phyloP scores from a whole-genome alignment of 2,797 vertebrate genomes.

The Epinephelus coioides region DNA sequence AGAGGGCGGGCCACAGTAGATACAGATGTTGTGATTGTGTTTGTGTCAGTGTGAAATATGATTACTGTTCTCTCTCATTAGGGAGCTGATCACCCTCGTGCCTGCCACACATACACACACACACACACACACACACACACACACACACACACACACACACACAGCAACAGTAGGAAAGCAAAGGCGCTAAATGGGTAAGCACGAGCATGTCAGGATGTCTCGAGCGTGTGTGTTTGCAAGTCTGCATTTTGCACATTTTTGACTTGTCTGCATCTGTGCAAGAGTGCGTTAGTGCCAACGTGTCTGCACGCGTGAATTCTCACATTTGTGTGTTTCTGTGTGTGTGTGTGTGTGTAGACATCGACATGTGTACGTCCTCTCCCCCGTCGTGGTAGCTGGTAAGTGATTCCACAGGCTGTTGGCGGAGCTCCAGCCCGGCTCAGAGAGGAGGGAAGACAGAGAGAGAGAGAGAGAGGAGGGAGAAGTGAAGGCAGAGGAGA shows the following conservation, averaged over 20 bases:
- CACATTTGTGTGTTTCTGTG: background rate
- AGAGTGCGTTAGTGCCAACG: constrained; percentile 6
- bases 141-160: constrained; percentile 37
- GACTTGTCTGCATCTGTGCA: constrained; percentile 19
- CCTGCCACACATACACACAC: constrained; percentile 28
- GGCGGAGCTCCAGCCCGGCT: constrained; percentile 75
- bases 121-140: constrained; percentile 32
- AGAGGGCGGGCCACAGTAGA: constrained; percentile 55
- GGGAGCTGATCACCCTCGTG: constrained; percentile 78
- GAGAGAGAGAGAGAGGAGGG: constrained; percentile 39
- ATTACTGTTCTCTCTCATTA: constrained; percentile 84
- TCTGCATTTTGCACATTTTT: constrained; percentile 49
- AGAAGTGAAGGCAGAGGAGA: constrained; percentile 41
- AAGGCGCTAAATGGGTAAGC: constrained; percentile 45
- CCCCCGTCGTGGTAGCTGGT: constrained; percentile 66
- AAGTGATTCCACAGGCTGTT: constrained; percentile 85
- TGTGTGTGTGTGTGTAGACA: constrained; percentile 4
- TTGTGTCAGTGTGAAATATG: constrained; percentile 84
- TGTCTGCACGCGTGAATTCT: constrained; percentile 5
- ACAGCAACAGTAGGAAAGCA: constrained; percentile 34
- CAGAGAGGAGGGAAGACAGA: constrained; percentile 46
- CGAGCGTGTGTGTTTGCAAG: constrained; percentile 25
- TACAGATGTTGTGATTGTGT: constrained; percentile 85
- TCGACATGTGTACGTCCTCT: constrained; percentile 49
- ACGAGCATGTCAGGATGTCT: constrained; percentile 30